A percentile compares a stretch with the other conserved stretches of the same genome.
Evolutionary conservation across 2,797 vertebrate genomes (phyloP).

Genomic region (Sitta carolinensis): DNA sequence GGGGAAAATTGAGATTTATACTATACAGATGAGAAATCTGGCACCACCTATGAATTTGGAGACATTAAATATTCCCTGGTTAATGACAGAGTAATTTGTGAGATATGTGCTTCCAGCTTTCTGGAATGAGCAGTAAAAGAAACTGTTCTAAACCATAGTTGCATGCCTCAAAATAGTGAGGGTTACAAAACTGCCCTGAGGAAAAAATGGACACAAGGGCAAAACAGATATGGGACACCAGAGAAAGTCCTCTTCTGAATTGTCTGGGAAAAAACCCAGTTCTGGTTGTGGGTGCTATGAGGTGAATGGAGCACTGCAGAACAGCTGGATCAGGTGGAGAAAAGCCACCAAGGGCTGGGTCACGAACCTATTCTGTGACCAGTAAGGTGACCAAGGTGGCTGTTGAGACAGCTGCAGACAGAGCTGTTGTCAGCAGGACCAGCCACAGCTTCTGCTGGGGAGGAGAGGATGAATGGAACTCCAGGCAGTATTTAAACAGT

Average conservation of each 20-base stretch:
- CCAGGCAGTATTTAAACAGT: rapidly evolving
- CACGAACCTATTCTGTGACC: background rate
- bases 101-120: background rate
- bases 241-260: background rate
- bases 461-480: background rate
- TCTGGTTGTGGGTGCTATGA: background rate
- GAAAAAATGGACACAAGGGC: background rate
- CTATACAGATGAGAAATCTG: background rate
- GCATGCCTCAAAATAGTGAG: background rate
- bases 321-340: background rate
- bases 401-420: background rate
- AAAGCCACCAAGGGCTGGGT: background rate
- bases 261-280: rapidly evolving
- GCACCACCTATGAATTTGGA: background rate
- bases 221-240: background rate
- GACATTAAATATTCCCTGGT: background rate
- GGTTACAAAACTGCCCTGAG: background rate
- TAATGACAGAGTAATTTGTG: background rate
- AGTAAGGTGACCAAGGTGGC: background rate
- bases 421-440: background rate
- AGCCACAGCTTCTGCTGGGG: background rate
- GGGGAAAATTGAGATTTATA: background rate
- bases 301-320: background rate
- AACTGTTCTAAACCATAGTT: background rate
- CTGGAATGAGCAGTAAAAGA: background rate